A percentile compares a stretch with the other conserved stretches of the same genome.
Evolutionary conservation across 2,888 invertebrate species (phyloP).

Genomic region (Dasypogon diadema): DNA sequence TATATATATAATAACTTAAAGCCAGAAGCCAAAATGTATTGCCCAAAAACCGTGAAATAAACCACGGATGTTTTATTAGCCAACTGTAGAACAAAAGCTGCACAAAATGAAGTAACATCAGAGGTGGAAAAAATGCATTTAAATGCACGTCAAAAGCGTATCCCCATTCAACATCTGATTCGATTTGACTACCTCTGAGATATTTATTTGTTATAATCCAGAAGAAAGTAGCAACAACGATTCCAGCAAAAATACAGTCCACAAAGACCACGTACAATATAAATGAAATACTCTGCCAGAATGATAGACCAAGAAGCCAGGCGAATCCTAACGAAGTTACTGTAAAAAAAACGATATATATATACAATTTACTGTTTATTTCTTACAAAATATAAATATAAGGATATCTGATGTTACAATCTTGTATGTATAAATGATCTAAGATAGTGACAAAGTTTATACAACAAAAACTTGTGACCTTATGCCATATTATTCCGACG

Average conservation of each 20-base stretch:
- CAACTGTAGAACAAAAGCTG: slow-evolving; percentile 90
- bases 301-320: slow-evolving; percentile 78
- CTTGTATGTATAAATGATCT: too few relatives aligned
- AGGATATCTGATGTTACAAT: too few relatives aligned
- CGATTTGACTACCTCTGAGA: slow-evolving; percentile 63
- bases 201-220: slow-evolving; percentile 77
- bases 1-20: slow-evolving; percentile 92
- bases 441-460: too few relatives aligned
- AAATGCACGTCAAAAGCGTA: slow-evolving; percentile 98
- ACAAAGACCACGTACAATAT: slow-evolving; percentile 92
- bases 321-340: slow-evolving; percentile 93
- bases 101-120: slow-evolving; percentile 92
- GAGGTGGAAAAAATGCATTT: slow-evolving; percentile 98
- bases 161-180: slow-evolving; percentile 90
- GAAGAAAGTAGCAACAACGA: slow-evolving; percentile 87
- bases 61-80: slow-evolving; percentile 81
- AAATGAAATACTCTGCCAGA: slow-evolving; percentile 81
- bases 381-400: too few relatives aligned
- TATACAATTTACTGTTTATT: too few relatives aligned
- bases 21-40: slow-evolving; percentile 95
- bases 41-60: slow-evolving; percentile 85
- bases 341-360: slow-evolving; percentile 71
- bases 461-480: too few relatives aligned
- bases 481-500: too few relatives aligned
- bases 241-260: slow-evolving; percentile 91